A percentile compares a stretch with the other conserved stretches of the same genome.
Evolutionary conservation across 2,888 invertebrate species (phyloP).

Genomic region (Heliconius ismenius): DNA sequence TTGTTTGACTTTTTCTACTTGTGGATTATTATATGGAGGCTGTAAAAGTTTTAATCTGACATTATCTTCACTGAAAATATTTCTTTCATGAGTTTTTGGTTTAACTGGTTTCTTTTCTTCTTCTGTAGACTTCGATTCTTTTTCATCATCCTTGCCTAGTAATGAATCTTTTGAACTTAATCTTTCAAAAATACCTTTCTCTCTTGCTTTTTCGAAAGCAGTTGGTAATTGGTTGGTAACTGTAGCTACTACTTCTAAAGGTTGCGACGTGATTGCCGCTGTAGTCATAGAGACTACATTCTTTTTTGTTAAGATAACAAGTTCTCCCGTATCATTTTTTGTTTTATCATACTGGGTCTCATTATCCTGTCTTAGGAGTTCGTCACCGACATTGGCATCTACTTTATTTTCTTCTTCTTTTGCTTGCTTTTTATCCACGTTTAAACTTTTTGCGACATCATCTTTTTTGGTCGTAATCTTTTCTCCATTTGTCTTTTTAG

Average conservation of each 20-base stretch:
- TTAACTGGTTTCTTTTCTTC: slow-evolving; percentile 61
- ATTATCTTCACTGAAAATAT: slow-evolving; percentile 64
- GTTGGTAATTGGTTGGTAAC: slow-evolving; percentile 79
- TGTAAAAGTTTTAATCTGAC: slow-evolving; percentile 70
- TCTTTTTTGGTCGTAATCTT: slow-evolving; percentile 46
- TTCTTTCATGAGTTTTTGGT: slow-evolving; percentile 51
- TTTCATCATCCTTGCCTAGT: slow-evolving; percentile 63
- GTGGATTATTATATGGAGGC: slow-evolving; percentile 76
- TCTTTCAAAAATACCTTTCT: slow-evolving; percentile 75
- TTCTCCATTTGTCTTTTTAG: slow-evolving; percentile 50
- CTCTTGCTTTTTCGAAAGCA: slow-evolving; percentile 76
- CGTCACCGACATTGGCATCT: slow-evolving; percentile 51
- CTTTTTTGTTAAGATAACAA: slow-evolving; percentile 75
- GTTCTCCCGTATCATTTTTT: slow-evolving; percentile 68
- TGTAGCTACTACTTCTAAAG: slow-evolving; percentile 79
- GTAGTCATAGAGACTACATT: slow-evolving; percentile 82
- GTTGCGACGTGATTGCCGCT: slow-evolving; percentile 81
- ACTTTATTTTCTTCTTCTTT: slow-evolving; percentile 47
- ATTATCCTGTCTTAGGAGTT: slow-evolving; percentile 68
- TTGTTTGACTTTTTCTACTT: slow-evolving; percentile 74
- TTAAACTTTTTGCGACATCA: slow-evolving; percentile 47
- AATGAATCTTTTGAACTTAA: slow-evolving; percentile 75
- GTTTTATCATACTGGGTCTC: slow-evolving; percentile 77
- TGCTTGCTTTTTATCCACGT: slow-evolving; percentile 31
- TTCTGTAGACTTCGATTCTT: slow-evolving; percentile 53